Percentiles rank a stretch among this genome's conserved stretches.
Conservation (phyloP, 2,113 vertebrate genomes). For the Phaethon lepturus region DNA sequence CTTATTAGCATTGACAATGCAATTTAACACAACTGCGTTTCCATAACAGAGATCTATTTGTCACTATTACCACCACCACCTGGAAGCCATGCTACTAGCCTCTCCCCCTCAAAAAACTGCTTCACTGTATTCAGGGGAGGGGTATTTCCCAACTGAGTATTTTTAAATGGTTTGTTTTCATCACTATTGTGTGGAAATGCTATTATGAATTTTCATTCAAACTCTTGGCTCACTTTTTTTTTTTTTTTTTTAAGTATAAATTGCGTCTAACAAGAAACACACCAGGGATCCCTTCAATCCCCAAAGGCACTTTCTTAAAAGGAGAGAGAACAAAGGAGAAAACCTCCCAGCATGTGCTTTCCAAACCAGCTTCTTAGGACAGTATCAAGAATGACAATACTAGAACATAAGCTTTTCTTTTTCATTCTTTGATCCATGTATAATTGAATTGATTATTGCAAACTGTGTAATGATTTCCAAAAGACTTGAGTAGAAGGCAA, state of each 20-base stretch:
- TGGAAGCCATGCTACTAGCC: not conserved
- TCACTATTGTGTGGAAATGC: slow-evolving; percentile 58
- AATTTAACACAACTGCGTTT: not conserved
- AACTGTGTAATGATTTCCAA: slow-evolving; percentile 64
- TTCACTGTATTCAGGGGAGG: not conserved
- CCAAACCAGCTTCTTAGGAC: slow-evolving; percentile 76
- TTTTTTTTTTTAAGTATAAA: slow-evolving; percentile 62
- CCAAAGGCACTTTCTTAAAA: slow-evolving; percentile 80
- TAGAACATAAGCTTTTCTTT: slow-evolving; percentile 70
- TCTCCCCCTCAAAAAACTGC: not conserved
- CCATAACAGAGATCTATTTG: not conserved
- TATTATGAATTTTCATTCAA: slow-evolving; percentile 58
- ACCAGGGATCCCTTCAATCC: slow-evolving; percentile 75
- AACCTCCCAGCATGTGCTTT: slow-evolving; percentile 78
- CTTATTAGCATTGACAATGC: not conserved
- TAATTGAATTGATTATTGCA: slow-evolving; percentile 72
- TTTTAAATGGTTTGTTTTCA: not conserved
- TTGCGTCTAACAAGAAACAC: slow-evolving; percentile 77
- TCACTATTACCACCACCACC: not conserved
- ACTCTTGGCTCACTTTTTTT: slow-evolving; percentile 57
- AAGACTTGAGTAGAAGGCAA: slow-evolving; percentile 48
- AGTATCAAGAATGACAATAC: slow-evolving; percentile 75
- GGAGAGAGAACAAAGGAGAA: slow-evolving; percentile 78
- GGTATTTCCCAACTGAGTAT: not conserved
- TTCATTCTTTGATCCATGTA: slow-evolving; percentile 47